Conservation (phyloP, 2,888 invertebrate species). For the Homarus gammarus region DNA sequence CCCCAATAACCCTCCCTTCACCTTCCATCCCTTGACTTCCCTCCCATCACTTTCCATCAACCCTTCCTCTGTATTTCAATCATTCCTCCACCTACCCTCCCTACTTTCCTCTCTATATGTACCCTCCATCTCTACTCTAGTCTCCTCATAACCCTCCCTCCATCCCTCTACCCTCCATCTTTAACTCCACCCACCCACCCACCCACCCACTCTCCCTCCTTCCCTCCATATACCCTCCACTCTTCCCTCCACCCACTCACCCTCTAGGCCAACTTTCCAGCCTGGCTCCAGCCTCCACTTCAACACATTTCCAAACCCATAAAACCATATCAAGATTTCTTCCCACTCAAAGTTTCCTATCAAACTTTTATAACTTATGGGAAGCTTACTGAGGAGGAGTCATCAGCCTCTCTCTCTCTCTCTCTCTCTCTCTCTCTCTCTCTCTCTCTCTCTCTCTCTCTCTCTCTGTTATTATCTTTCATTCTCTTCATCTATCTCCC, state of each 20-base stretch:
- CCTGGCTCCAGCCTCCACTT: neutral
- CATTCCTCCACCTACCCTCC: too few species aligned
- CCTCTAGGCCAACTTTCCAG: neutral
- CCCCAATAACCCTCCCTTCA: too few species aligned
- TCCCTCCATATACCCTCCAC: neutral
- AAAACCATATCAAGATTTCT: constrained; percentile 35
- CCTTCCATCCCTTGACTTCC: too few species aligned
- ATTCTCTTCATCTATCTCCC: neutral
- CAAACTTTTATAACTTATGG: constrained; percentile 31
- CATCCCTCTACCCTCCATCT: neutral
- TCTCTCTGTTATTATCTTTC: neutral
- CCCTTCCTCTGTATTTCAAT: too few species aligned
- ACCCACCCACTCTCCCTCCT: neutral
- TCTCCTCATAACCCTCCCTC: neutral
- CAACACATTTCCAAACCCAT: constrained; percentile 20
- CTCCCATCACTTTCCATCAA: too few species aligned
- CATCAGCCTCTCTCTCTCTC: neutral
- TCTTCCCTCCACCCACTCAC: neutral
- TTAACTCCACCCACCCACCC: neutral
- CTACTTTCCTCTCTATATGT: too few species aligned
- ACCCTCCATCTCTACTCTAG: too few species aligned
- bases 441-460: neutral
- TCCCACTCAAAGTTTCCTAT: constrained; percentile 28
- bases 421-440: neutral
- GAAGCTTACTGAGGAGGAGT: constrained; percentile 4